Evolutionary conservation across 2,888 invertebrate species (phyloP).

Genomic region (Drosophila picticornis): DNA sequence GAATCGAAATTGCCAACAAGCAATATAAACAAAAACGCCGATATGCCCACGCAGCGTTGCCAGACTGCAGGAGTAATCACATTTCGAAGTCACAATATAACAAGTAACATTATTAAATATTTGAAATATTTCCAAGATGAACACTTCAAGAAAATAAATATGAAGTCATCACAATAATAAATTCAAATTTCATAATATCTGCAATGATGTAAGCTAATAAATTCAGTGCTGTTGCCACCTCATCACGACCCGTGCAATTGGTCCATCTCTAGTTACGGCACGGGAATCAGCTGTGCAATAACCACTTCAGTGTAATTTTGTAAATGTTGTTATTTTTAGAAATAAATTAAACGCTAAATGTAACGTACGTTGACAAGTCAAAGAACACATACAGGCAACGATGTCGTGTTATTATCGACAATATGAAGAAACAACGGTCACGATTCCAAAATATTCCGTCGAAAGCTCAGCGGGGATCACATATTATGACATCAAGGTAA

Average conservation of each 20-base stretch:
- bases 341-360: slow-evolving; percentile 22
- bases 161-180: not conserved
- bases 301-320: slow-evolving; percentile 11
- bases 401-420: slow-evolving; percentile 92
- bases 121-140: not conserved
- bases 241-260: not conserved
- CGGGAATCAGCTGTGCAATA: slow-evolving; percentile 42
- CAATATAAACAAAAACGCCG: slow-evolving; percentile 70
- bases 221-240: not conserved
- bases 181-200: not conserved
- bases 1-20: slow-evolving; percentile 64
- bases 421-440: slow-evolving; percentile 88
- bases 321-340: slow-evolving; percentile 29
- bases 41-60: slow-evolving; percentile 33
- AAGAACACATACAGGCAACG: slow-evolving; percentile 47
- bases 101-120: not conserved
- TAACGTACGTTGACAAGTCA: slow-evolving; percentile 1
- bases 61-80: slow-evolving; percentile 7
- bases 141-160: not conserved
- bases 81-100: slow-evolving; percentile 7
- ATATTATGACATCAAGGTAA: slow-evolving; percentile 89
- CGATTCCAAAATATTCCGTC: slow-evolving; percentile 88
- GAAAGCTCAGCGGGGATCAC: slow-evolving; percentile 88
- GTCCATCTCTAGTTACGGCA: slow-evolving; percentile 14
- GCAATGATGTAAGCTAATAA: not conserved